Evolutionary conservation across 2,888 invertebrate species (phyloP).

Genomic region (Baccha elongata): DNA sequence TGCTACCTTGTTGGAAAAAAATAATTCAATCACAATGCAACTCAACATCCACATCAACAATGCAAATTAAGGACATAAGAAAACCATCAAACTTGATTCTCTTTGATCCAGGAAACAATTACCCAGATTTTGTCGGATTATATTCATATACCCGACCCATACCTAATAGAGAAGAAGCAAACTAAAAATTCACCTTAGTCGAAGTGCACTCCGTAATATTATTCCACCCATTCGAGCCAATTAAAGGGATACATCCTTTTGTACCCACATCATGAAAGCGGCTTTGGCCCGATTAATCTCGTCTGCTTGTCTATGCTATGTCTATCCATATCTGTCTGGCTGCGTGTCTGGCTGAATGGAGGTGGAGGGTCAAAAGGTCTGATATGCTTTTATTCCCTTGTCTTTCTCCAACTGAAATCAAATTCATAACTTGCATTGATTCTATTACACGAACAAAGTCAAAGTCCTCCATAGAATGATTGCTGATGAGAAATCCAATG

Average conservation of each 20-base stretch:
- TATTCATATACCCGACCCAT: slow-evolving; percentile 16
- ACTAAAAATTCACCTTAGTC: not conserved
- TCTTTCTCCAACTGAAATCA: slow-evolving; percentile 34
- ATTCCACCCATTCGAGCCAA: slow-evolving; percentile 56
- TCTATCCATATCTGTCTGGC: slow-evolving; percentile 23
- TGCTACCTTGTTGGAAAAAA: too few relatives aligned
- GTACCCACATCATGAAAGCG: slow-evolving; percentile 34
- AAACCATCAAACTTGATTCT: slow-evolving; percentile 29
- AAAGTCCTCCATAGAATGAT: not conserved
- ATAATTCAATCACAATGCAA: not conserved
- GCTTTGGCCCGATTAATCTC: slow-evolving; percentile 61
- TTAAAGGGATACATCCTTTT: slow-evolving; percentile 48
- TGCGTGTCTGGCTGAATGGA: not conserved
- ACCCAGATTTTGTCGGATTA: slow-evolving; percentile 60
- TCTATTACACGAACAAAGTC: slow-evolving; percentile 44
- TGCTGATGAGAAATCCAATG: slow-evolving; percentile 29
- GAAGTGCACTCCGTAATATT: slow-evolving; percentile 31
- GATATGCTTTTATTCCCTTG: not conserved
- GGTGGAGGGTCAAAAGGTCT: not conserved
- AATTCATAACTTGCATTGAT: slow-evolving; percentile 68
- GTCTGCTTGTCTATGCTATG: slow-evolving; percentile 46
- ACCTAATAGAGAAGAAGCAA: not conserved
- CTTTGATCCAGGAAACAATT: slow-evolving; percentile 64
- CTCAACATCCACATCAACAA: slow-evolving; percentile 3
- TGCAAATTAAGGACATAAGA: slow-evolving; percentile 33